phyloP scores from a whole-genome alignment of 2,888 invertebrate genomes.

The Eueremaeus valkanovi region DNA sequence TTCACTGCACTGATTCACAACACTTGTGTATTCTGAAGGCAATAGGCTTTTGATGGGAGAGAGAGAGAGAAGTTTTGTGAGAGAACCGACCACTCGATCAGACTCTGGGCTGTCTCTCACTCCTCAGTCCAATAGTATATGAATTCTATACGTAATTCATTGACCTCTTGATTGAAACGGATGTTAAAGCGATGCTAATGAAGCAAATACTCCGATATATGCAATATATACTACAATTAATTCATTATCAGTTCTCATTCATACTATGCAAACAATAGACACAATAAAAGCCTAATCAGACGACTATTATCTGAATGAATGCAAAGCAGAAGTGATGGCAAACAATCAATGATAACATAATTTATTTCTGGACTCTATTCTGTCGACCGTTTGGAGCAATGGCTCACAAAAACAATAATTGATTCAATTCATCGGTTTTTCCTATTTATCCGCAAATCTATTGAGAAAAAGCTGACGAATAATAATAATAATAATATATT shows the following conservation, averaged over 20 bases:
- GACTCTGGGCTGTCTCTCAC: neutral
- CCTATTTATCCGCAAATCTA: no score
- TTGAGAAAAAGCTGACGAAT: no score
- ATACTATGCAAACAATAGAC: neutral
- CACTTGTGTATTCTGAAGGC: neutral
- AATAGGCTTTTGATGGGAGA: neutral
- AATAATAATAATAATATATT: neutral
- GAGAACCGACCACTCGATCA: neutral
- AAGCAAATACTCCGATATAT: neutral
- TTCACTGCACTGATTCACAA: neutral
- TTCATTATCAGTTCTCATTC: neutral
- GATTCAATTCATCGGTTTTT: no score
- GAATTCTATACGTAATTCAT: conserved; percentile 8
- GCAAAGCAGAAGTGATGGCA: neutral
- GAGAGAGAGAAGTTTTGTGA: neutral
- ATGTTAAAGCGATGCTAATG: conserved; percentile 16
- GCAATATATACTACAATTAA: neutral
- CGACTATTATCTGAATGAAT: no score
- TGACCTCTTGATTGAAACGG: conserved; percentile 27
- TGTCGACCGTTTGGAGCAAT: neutral
- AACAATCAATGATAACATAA: neutral
- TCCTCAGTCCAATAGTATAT: neutral
- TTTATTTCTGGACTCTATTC: conserved; percentile 9
- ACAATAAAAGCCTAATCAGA: no score
- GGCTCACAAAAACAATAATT: conserved; percentile 13